phyloP scores from a whole-genome alignment of 2,113 vertebrate genomes.

The Istiophorus platypterus region DNA sequence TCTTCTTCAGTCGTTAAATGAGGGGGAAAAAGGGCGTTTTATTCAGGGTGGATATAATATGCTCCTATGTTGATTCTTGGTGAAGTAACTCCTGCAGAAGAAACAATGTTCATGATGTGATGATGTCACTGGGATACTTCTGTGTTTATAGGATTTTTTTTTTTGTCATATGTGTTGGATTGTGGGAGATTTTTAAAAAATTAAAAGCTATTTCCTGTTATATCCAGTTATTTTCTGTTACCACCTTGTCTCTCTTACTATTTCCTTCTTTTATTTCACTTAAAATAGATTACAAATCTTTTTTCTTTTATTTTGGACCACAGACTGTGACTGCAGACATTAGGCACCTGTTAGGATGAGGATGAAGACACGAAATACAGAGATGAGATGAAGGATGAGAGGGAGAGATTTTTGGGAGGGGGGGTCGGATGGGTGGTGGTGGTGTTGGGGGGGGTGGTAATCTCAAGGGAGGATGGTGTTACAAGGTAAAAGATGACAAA shows the following conservation, averaged over 20 bases:
- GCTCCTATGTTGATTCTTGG: background rate
- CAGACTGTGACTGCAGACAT: background rate
- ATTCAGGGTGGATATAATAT: background rate
- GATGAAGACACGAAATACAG: background rate
- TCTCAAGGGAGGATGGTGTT: background rate
- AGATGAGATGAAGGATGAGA: background rate
- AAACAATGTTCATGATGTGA: background rate
- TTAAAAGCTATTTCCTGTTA: background rate
- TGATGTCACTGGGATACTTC: background rate
- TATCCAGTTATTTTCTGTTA: background rate
- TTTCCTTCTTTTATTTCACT: no score
- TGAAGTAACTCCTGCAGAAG: background rate
- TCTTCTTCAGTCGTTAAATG: background rate
- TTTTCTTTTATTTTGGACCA: background rate
- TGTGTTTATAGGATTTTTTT: background rate
- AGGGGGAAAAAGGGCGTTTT: background rate
- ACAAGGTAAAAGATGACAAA: background rate
- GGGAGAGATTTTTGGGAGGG: background rate
- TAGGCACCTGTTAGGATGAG: conserved; percentile 46
- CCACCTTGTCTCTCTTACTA: background rate
- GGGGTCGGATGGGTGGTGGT: no score
- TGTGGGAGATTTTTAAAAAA: background rate
- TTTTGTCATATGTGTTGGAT: background rate
- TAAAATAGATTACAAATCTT: background rate
- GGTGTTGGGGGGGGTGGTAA: background rate